Base-by-base conservation (phyloP, 2,113 vertebrate species). In the Pomatostomus ruficeps region DNA sequence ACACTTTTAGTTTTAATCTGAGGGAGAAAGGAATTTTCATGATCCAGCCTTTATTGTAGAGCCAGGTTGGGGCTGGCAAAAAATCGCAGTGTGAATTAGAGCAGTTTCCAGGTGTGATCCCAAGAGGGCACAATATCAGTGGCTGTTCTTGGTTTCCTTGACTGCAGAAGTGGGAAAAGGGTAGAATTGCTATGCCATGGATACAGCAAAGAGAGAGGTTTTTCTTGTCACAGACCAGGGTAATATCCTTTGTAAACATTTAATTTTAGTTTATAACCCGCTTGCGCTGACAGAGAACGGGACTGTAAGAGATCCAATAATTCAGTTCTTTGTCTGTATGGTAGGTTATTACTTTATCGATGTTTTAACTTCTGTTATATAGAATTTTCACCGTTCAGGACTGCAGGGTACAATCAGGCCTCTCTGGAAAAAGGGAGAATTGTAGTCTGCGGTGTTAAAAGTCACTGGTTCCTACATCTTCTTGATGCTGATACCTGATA, bases 191-290 rank as follows among this genome's bases (percentile, higher is more conserved):
- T 67, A 61, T n/a, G 68, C 43, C 72, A 92, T 75, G 63, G 21
- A 6, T 28, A 63, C 38, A 58, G 19, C 20, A n/a, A n/a, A 74
- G 70, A 67, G 61, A 76, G 61, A 88, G 54, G 54, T 35, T 82
- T 87, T 38, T 45, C 52, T 54, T 23, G 7, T 54, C 51, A 66
- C 57, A 49, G n/a, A 74, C 36, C 80, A 65, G 40, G 22, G 35
- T 55, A 94, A 82, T 81, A 95, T 93, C 87, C 42, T 94, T 74
- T 52, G 70, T 59, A 83, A 88, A 71, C 83, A 82, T 57, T 93
- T 93, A 28, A 85, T 94, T 83, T 93, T 31, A 38, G 52, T 89
- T 92, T 88, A 90, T 78, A 68, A 84, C 73, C 66, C 1, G 0
- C 6, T 6, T 84, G 70, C 7, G 14, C 49, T 81, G 48, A 29